phyloP scores from a whole-genome alignment of 2,113 vertebrate species.

The Okapia johnstoni region DNA sequence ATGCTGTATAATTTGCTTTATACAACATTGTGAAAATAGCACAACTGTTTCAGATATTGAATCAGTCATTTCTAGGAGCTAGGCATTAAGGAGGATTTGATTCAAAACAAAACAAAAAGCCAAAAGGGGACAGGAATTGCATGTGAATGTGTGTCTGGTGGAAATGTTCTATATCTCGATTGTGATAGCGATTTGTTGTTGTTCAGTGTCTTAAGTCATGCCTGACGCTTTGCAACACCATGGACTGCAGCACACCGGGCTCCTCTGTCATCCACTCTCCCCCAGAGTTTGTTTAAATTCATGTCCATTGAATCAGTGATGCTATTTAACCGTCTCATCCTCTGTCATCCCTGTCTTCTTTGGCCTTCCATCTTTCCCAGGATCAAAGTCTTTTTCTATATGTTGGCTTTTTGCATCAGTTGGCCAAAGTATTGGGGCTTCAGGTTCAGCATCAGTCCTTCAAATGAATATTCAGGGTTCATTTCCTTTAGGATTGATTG shows the following conservation, averaged over 20 bases:
- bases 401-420: not conserved
- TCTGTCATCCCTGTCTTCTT: not conserved
- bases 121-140: not conserved
- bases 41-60: not conserved
- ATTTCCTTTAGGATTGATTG: not conserved
- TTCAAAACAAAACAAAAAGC: not conserved
- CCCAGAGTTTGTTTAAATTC: not conserved
- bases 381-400: not conserved
- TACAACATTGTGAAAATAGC: not conserved
- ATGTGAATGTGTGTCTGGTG: not conserved
- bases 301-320: not conserved
- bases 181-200: not conserved
- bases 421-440: not conserved
- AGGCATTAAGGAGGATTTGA: not conserved
- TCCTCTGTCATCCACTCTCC: not conserved
- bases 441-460: not conserved
- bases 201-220: not conserved
- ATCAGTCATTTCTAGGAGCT: not conserved
- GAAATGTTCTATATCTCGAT: not conserved
- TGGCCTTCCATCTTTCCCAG: not conserved
- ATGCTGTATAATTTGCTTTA: not conserved
- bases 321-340: fast-evolving
- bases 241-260: not conserved
- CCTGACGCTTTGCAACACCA: not conserved
- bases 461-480: not conserved